Base-by-base conservation (phyloP, 2,797 vertebrate genomes). In the Enoplosus armatus region DNA sequence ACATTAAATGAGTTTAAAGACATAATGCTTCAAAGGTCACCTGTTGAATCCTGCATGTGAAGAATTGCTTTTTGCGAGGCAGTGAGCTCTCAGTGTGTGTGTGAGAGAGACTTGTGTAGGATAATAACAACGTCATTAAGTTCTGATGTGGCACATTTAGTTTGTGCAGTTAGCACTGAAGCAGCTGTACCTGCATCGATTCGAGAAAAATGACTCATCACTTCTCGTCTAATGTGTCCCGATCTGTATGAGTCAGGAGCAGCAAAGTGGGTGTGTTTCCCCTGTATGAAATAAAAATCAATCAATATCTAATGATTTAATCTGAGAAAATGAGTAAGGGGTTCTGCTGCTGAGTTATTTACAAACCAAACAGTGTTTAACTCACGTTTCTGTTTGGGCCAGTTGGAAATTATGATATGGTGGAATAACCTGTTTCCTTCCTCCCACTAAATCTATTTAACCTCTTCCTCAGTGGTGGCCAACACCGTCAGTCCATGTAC, bases 121-220 rank as follows among this genome's bases (percentile, higher is more conserved):
- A 61, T 59, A 68, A 48, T 61, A 69, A 27, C 35, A n/a, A 24
- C 56, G 63, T 76, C 5, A 62, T 82, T 39, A n/a, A 47, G 47
- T 75, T 83, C 31, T 47, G 26, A 71, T 68, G 61, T 77, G 56
- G 66, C 58, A 66, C 72, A 87, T 90, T 85, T 63, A 59, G 50
- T 79, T 70, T 27, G 47, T 60, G 37, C 76, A 29, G 67, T 75
- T 79, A 56, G 48, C 64, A 51, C 63, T 43, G 53, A 51, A 76
- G 74, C 81, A 74, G 74, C 76, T 70, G 50, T 51, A 86, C 71
- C 75, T 86, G 72, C 75, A 83, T 79, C 37, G 26, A 78, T 89
- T 80, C 80, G 83, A 43, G 60, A 76, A 56, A 80, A 80, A 88
- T 93, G 87, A 93, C 84, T 93, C 93, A 94, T 89, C 77, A 54